Evolutionary conservation across 2,113 vertebrate species (phyloP).

Genomic region (Montifringilla adamsi): DNA sequence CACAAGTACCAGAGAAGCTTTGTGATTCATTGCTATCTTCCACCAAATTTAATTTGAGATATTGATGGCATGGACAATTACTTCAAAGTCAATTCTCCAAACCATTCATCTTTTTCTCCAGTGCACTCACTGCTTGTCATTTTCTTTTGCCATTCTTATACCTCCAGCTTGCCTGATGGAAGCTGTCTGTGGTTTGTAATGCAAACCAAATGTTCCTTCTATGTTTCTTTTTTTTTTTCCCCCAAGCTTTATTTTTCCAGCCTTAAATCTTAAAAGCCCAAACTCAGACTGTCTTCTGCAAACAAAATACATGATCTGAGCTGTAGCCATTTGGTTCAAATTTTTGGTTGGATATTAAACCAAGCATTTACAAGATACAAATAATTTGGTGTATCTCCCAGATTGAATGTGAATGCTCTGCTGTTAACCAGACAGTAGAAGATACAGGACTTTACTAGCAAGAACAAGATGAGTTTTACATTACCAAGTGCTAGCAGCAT

Average conservation of each 20-base stretch:
- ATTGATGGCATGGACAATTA: neutral
- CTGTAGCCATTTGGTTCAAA: slow-evolving; percentile 46
- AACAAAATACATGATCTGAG: slow-evolving; percentile 32
- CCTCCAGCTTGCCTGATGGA: slow-evolving; percentile 17
- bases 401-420: neutral
- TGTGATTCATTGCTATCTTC: neutral
- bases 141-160: slow-evolving; percentile 37
- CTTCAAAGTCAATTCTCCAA: neutral
- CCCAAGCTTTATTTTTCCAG: slow-evolving; percentile 39
- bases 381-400: neutral
- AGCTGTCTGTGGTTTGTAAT: slow-evolving; percentile 62
- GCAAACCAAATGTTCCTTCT: slow-evolving; percentile 50
- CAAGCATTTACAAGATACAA: slow-evolving; percentile 18
- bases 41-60: neutral
- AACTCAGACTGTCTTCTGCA: slow-evolving; percentile 20
- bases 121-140: neutral
- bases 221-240: neutral
- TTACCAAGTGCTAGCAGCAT: neutral
- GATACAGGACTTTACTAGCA: neutral
- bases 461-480: neutral
- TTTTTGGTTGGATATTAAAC: slow-evolving; percentile 37
- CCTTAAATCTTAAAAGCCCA: slow-evolving; percentile 23
- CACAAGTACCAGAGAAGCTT: neutral
- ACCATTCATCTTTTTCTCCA: neutral
- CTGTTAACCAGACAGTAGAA: neutral